Conservation (phyloP, 2,797 vertebrate genomes). For the Girardinus metallicus region DNA sequence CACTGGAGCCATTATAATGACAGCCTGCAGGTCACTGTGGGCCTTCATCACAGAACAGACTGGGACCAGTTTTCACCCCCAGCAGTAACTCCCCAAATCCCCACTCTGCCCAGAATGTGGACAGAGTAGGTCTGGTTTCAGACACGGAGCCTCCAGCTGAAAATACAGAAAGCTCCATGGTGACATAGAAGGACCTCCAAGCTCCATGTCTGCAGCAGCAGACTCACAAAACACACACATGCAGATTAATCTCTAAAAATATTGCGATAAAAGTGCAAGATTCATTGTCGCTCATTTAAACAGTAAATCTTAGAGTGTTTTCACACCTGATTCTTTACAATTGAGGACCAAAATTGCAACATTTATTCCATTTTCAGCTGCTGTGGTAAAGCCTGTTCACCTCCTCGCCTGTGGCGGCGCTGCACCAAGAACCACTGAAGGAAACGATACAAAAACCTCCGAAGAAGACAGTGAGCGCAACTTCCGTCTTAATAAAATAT, state of each 20-base stretch:
- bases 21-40: conserved; percentile 59
- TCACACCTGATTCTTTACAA: too few relatives aligned
- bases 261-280: neutral
- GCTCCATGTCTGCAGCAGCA: conserved; percentile 44
- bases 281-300: neutral
- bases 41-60: conserved; percentile 47
- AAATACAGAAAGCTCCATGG: neutral
- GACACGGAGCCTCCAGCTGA: conserved; percentile 57
- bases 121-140: conserved; percentile 25
- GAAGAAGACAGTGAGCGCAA: too few relatives aligned
- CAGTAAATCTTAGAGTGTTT: neutral
- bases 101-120: conserved; percentile 30
- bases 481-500: too few relatives aligned
- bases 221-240: neutral
- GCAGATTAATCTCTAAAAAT: neutral
- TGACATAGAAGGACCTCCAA: conserved; percentile 7
- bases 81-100: conserved; percentile 20
- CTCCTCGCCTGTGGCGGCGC: too few relatives aligned
- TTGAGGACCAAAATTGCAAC: too few relatives aligned
- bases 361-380: neutral
- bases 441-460: too few relatives aligned
- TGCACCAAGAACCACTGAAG: too few relatives aligned
- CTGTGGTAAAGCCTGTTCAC: neutral
- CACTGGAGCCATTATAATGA: conserved; percentile 57
- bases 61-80: conserved; percentile 28